phyloP scores from a whole-genome alignment of 2,888 invertebrate species.

The Pasiphila rectangulata region DNA sequence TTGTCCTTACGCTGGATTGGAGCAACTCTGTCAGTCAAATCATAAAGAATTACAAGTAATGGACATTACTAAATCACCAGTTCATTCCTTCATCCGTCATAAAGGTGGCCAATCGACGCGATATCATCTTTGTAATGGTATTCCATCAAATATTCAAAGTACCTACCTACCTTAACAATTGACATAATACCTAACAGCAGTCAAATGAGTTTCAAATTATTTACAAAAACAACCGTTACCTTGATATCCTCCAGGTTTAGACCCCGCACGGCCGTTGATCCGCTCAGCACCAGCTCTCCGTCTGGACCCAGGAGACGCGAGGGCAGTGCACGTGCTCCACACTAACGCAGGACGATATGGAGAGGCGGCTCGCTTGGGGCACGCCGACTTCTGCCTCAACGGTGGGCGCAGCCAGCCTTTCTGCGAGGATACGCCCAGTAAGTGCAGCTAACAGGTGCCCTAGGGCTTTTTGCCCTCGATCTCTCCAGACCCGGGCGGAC shows the following conservation, averaged over 20 bases:
- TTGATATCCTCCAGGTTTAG: conserved; percentile 73
- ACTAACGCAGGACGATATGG: conserved; percentile 91
- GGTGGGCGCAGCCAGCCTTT: conserved; percentile 89
- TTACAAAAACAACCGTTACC: not conserved
- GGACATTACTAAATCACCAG: too few species aligned
- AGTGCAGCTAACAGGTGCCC: conserved; percentile 39
- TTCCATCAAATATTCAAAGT: too few species aligned
- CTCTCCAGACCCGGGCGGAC: too few species aligned
- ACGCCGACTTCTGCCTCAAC: conserved; percentile 90
- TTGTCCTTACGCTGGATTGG: too few species aligned
- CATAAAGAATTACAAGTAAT: too few species aligned
- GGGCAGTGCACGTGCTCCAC: conserved; percentile 88
- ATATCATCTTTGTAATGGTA: too few species aligned
- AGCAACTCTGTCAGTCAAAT: too few species aligned
- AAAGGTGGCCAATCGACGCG: too few species aligned
- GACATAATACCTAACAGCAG: too few species aligned
- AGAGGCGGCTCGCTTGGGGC: conserved; percentile 86
- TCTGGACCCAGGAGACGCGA: conserved; percentile 86
- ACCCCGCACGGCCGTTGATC: conserved; percentile 88
- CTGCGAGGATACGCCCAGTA: conserved; percentile 86
- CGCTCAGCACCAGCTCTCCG: conserved; percentile 83
- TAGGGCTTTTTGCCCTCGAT: not conserved
- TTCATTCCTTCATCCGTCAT: too few species aligned
- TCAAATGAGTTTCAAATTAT: too few species aligned
- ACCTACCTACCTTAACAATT: too few species aligned